Percentiles rank a stretch among this genome's conserved stretches.
Conservation (phyloP, 2,888 invertebrate genomes). For the Rhyacophila evoluta region DNA sequence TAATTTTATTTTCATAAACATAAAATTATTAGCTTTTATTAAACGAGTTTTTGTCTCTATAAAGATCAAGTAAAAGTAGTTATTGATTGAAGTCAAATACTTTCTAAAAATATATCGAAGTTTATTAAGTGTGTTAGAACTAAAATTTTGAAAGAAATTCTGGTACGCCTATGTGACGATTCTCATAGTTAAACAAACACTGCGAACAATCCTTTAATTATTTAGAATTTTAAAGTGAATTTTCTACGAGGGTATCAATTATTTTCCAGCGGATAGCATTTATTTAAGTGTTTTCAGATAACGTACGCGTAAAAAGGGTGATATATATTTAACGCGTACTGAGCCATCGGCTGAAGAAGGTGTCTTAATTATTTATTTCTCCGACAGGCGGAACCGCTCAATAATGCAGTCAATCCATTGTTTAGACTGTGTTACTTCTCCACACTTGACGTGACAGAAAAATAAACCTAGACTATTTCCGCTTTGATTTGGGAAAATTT, state of each 20-base stretch:
- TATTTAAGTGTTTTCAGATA: constrained; percentile 37
- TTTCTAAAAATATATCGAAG: too few relatives aligned
- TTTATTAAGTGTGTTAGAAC: too few relatives aligned
- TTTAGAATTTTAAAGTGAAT: constrained; percentile 43
- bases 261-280: constrained; percentile 30
- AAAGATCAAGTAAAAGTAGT: too few relatives aligned
- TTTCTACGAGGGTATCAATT: constrained; percentile 43
- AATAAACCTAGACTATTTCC: constrained; percentile 1
- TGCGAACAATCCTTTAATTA: constrained; percentile 33
- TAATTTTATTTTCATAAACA: too few relatives aligned
- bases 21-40: too few relatives aligned
- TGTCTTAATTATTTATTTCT: constrained; percentile 37
- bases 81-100: too few relatives aligned
- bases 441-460: constrained; percentile 33
- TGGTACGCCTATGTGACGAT: neutral
- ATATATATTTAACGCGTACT: constrained; percentile 32
- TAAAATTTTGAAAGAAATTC: too few relatives aligned
- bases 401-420: constrained; percentile 40
- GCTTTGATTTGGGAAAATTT: neutral
- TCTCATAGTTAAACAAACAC: neutral
- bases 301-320: constrained; percentile 42
- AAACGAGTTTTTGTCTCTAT: too few relatives aligned
- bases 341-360: constrained; percentile 27
- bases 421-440: constrained; percentile 39
- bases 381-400: constrained; percentile 27